These are phyloP conservation scores for Maniola hyperantus DNA, from an alignment of 2,888 invertebrate species.

Conservation along the genomic window DNA sequence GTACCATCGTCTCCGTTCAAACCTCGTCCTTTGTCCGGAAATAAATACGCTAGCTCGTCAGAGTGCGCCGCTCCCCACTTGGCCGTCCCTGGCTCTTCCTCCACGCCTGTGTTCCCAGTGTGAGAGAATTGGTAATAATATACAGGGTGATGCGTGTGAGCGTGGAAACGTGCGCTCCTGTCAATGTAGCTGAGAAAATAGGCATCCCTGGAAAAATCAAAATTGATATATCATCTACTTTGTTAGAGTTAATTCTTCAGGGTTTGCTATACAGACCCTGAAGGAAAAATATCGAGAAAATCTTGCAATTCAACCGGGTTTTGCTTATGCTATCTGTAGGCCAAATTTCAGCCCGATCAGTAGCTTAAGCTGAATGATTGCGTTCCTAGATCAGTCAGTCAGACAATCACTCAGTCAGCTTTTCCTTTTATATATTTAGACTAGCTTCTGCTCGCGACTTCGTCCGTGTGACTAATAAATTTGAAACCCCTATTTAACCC, in stretches of 20 bases:
- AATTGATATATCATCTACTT: neutral
- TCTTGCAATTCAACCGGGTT: too few relatives aligned
- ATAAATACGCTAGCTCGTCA: conserved; percentile 69
- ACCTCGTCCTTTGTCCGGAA: conserved; percentile 49
- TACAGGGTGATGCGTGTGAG: conserved; percentile 49
- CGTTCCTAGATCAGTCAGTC: too few relatives aligned
- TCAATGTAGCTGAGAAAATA: conserved; percentile 68
- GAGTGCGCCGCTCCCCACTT: conserved; percentile 71
- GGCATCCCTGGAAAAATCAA: conserved; percentile 58
- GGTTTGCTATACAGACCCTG: neutral
- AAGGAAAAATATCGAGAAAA: too few relatives aligned
- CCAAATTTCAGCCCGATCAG: too few relatives aligned
- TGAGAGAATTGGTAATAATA: conserved; percentile 71
- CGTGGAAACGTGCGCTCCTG: conserved; percentile 60
- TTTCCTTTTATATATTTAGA: too few relatives aligned
- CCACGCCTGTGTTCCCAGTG: conserved; percentile 56
- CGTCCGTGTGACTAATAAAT: too few relatives aligned
- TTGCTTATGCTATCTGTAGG: too few relatives aligned
- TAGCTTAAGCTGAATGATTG: too few relatives aligned
- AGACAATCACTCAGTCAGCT: too few relatives aligned
- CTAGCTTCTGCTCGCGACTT: too few relatives aligned
- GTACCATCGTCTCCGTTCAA: conserved; percentile 57
- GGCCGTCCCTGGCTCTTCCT: conserved; percentile 50
- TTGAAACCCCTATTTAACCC: too few relatives aligned
- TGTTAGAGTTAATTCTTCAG: too few relatives aligned